Evolutionary conservation across 2,888 invertebrate species (phyloP).

Genomic region (Operophtera brumata): DNA sequence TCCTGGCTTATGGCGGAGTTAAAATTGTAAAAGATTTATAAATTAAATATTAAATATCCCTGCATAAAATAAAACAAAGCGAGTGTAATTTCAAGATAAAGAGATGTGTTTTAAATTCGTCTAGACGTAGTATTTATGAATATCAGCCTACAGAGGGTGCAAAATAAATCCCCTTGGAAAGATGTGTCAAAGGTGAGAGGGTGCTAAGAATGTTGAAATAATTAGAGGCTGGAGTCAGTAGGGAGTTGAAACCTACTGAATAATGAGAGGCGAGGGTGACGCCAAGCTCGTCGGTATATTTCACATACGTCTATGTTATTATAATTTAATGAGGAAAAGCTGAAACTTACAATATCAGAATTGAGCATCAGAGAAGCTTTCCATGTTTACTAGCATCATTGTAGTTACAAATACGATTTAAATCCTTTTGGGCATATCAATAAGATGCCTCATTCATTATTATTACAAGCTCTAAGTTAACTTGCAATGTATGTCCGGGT

Average conservation of each 20-base stretch:
- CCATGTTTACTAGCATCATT: no score
- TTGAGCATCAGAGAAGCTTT: neutral
- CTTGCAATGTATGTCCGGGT: no score
- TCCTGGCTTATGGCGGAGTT: no score
- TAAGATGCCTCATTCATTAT: no score
- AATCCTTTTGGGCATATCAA: no score
- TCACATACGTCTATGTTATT: neutral
- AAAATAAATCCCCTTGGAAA: conserved; percentile 23
- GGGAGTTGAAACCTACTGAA: conserved; percentile 22
- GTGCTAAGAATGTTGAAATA: conserved; percentile 27
- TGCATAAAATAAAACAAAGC: neutral
- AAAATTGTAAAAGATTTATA: no score
- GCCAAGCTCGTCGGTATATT: neutral
- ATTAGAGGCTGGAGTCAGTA: conserved; percentile 27
- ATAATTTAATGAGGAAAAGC: neutral
- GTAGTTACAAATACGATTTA: no score
- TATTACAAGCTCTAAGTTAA: no score
- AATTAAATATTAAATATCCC: neutral
- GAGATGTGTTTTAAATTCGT: conserved; percentile 5
- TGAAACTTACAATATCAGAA: neutral
- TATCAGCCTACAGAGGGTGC: conserved; percentile 16
- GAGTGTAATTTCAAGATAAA: neutral
- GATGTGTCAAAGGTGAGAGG: conserved; percentile 26
- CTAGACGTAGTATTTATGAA: conserved; percentile 22
- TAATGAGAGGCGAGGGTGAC: conserved; percentile 21